Evolutionary conservation across 2,113 vertebrate genomes (phyloP).

Genomic region (Rhea americana): DNA sequence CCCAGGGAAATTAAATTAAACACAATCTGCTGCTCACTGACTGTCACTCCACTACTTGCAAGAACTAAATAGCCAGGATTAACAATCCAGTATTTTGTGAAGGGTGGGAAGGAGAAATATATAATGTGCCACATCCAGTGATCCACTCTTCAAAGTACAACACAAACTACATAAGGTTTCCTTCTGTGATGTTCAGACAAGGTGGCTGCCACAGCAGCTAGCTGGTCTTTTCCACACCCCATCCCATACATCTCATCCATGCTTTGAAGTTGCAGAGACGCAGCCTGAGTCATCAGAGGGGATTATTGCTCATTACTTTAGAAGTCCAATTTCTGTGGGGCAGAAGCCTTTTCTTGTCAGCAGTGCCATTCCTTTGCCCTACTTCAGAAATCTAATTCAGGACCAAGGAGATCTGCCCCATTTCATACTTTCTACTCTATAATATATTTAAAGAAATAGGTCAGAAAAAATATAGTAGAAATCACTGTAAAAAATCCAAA

Average conservation of each 20-base stretch:
- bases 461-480: background rate
- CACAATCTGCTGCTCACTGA: rapidly evolving
- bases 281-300: rapidly evolving
- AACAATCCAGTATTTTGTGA: too few relatives aligned
- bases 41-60: rapidly evolving
- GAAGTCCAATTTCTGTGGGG: background rate
- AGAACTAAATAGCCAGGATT: background rate
- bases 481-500: background rate
- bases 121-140: background rate
- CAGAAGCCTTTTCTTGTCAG: background rate
- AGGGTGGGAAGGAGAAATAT: too few relatives aligned
- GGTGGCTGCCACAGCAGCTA: rapidly evolving
- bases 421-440: background rate
- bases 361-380: background rate
- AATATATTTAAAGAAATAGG: background rate
- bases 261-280: background rate
- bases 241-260: background rate
- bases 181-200: too few relatives aligned
- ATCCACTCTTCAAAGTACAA: too few relatives aligned
- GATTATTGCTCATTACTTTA: rapidly evolving
- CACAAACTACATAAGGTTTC: too few relatives aligned
- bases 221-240: background rate
- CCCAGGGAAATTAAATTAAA: rapidly evolving
- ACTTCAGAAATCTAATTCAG: background rate
- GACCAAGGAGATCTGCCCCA: background rate